These are phyloP conservation scores for Copidosoma floridanum DNA, from an alignment of 1,140 invertebrate genomes.

Conservation along the genomic window DNA sequence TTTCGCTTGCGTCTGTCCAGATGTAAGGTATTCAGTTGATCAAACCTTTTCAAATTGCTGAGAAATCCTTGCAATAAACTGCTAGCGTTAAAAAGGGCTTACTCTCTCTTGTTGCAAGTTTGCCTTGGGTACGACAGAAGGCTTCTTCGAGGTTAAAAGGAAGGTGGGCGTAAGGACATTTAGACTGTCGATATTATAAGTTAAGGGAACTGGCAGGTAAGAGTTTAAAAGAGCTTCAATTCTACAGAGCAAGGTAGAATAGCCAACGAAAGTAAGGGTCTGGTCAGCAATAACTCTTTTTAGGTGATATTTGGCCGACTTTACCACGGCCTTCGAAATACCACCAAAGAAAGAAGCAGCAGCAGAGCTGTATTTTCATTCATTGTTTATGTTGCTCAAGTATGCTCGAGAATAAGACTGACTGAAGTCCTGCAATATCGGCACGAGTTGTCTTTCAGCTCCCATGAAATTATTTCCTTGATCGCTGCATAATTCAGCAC, in stretches of 20 bases:
- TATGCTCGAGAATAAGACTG: background rate
- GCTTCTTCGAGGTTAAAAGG: slow-evolving; percentile 18
- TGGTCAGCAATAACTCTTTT: slow-evolving; percentile 19
- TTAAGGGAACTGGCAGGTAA: background rate
- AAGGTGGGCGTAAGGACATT: too few relatives aligned
- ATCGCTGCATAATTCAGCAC: slow-evolving; percentile 35
- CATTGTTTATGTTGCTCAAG: background rate
- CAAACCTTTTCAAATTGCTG: slow-evolving; percentile 18
- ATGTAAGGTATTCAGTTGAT: slow-evolving; percentile 12
- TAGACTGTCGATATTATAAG: too few relatives aligned
- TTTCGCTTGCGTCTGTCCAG: too few relatives aligned
- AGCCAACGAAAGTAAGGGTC: slow-evolving; percentile 10
- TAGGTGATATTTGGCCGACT: slow-evolving; percentile 32
- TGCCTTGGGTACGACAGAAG: slow-evolving; percentile 18
- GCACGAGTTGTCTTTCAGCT: slow-evolving; percentile 45
- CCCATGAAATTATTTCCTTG: too few relatives aligned
- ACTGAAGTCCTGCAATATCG: slow-evolving; percentile 22
- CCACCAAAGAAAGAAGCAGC: slow-evolving; percentile 23
- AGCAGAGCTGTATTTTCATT: background rate
- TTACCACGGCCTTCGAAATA: slow-evolving; percentile 28
- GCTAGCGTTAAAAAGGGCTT: slow-evolving; percentile 9
- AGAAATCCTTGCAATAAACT: background rate
- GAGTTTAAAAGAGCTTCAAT: slow-evolving; percentile 19
- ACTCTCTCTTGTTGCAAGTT: background rate
- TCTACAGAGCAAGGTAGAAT: background rate